Base-by-base conservation (phyloP, 2,888 invertebrate species). In the Ochropacha duplaris region DNA sequence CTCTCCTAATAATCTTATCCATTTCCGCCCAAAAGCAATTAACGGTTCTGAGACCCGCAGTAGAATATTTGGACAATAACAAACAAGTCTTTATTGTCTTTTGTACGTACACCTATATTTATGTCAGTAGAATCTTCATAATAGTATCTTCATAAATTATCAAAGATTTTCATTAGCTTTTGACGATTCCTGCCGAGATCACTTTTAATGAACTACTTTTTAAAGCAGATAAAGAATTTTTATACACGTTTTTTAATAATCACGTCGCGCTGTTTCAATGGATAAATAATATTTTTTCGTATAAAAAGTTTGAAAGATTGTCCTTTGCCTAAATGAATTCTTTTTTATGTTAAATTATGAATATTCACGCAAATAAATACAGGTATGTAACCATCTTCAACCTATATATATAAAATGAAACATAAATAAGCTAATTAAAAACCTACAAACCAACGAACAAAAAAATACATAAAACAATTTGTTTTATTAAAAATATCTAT, bases 1-100 rank as follows among this genome's bases (percentile, higher is more conserved):
- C 19, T 71, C 66, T 64, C 59, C 64, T 61, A 71, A 76, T 76
- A 74, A 74, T 74, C 71, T 72, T 71, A 70, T 74, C 72, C 74
- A 65, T 71, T 77, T 74, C 63, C 64, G 64, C 70, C 70, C 67
- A 65, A 69, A 72, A 69, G 72, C 65, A 73, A 76, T 75, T 66
- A 65, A 57, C 57, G 56, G 60, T 52, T 55, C 60, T 57, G 58
- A 54, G 16, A 19, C 44, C 44, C 44, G 19, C 19, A 44, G 19
- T 19, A n/a, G 6, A 9, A 39, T 39, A 44, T 44, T 44, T 6
- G 44, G 44, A 9, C n/a, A 19, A 44, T 44, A 44, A 19, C 44
- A 44, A 39, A 44, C 44, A 44, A 44, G 19, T 44, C 19, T 9
- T 19, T 44, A 19, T 44, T 19, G 44, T 44, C 44, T 19, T 44